These are phyloP conservation scores for Promerops cafer DNA, from an alignment of 2,113 vertebrate species.

Conservation along the genomic window DNA sequence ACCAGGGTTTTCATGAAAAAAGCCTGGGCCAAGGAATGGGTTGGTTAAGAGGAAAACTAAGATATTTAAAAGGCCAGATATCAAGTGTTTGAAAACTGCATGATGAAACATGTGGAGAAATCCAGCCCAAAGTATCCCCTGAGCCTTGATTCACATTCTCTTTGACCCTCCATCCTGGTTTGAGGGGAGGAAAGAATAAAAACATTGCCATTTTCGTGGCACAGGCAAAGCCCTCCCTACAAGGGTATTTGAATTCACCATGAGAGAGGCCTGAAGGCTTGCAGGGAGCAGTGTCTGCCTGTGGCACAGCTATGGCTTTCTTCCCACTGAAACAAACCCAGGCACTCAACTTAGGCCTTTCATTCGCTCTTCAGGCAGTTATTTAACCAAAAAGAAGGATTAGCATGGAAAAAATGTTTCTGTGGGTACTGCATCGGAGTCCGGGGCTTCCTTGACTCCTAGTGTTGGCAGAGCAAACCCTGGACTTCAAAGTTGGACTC, in stretches of 20 bases:
- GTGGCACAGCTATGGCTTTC: not conserved
- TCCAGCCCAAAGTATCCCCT: not conserved
- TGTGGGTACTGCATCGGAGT: not conserved
- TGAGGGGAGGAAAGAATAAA: not conserved
- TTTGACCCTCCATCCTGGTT: not conserved
- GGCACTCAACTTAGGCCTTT: not conserved
- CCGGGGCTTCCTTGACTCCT: not conserved
- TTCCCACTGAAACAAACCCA: not conserved
- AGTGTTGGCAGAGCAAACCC: not conserved
- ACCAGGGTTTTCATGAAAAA: not conserved
- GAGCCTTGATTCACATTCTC: not conserved
- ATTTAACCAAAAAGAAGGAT: not conserved
- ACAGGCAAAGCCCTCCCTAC: not conserved
- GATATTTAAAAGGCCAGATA: not conserved
- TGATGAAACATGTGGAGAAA: not conserved
- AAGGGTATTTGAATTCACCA: not conserved
- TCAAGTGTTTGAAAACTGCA: not conserved
- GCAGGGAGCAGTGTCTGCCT: not conserved
- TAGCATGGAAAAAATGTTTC: not conserved
- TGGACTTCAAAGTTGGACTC: not conserved
- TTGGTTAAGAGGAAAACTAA: not conserved
- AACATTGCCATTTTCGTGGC: not conserved
- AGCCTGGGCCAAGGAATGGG: not conserved
- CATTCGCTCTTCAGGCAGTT: accelerated
- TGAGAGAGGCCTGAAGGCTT: not conserved